Percentiles rank a stretch among this genome's conserved stretches.
phyloP scores from a whole-genome alignment of 2,113 vertebrate species.

The Sorex fumeus region DNA sequence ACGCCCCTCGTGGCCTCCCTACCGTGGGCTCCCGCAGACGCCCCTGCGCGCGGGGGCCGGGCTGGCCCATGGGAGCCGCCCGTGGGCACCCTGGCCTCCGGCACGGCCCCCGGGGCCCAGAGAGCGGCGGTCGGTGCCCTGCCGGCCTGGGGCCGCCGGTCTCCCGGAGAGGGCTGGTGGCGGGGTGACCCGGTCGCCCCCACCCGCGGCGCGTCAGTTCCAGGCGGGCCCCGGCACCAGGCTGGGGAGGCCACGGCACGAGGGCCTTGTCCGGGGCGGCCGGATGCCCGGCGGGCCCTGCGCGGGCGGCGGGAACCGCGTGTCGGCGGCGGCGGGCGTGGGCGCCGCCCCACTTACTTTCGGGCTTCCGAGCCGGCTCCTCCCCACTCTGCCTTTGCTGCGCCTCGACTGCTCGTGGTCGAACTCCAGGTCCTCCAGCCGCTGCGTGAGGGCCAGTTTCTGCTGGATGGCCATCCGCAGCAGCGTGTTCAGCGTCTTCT shows the following conservation, averaged over 20 bases:
- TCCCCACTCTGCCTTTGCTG: slow-evolving; percentile 95
- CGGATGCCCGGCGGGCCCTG: slow-evolving; percentile 90
- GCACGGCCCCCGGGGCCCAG: too few species aligned
- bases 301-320: slow-evolving; percentile 91
- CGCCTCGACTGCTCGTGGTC: slow-evolving; percentile 97
- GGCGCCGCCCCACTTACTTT: slow-evolving; percentile 96
- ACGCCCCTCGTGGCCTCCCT: too few species aligned
- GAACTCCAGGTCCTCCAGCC: slow-evolving; percentile 98
- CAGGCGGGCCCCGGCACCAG: too few species aligned
- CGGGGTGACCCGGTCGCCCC: too few species aligned
- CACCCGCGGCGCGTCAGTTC: too few species aligned
- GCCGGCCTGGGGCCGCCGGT: too few species aligned
- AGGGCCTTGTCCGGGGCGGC: slow-evolving; percentile 92
- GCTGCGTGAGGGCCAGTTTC: slow-evolving; percentile 98
- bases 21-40: too few species aligned
- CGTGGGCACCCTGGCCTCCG: too few species aligned
- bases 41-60: too few species aligned
- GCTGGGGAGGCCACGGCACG: slow-evolving; percentile 88
- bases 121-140: too few species aligned
- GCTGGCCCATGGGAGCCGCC: too few species aligned
- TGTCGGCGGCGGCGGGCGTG: slow-evolving; percentile 90
- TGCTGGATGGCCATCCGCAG: slow-evolving; percentile 99
- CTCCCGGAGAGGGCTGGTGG: too few species aligned
- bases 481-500: slow-evolving; percentile 98
- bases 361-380: slow-evolving; percentile 96